Conservation (phyloP, 2,797 vertebrate species). For the Spheniscus humboldti region DNA sequence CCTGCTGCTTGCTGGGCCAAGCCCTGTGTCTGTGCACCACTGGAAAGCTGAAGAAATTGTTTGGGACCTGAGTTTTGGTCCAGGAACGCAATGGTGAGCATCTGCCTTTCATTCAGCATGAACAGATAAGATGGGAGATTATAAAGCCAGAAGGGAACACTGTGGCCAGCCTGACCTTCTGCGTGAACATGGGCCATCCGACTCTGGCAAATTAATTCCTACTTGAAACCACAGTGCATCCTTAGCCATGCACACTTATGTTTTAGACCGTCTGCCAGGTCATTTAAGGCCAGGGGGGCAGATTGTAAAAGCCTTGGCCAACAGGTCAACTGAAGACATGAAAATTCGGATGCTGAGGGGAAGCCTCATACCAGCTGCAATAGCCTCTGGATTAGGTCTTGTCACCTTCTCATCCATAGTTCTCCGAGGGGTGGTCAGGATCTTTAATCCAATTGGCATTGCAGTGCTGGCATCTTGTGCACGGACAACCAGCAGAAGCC, state of each 20-base stretch:
- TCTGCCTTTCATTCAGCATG: neutral
- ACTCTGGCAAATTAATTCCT: conserved; percentile 13
- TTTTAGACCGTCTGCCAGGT: neutral
- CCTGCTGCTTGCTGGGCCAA: neutral
- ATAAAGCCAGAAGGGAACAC: conserved; percentile 5
- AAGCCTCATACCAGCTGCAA: neutral
- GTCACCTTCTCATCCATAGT: neutral
- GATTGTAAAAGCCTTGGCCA: neutral
- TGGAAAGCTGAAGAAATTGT: neutral
- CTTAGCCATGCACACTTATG: neutral
- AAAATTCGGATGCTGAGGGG: neutral
- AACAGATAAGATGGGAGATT: conserved; percentile 11
- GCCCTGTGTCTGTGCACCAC: neutral
- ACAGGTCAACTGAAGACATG: neutral
- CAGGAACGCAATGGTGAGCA: neutral
- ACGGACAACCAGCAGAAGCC: neutral
- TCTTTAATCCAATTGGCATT: neutral
- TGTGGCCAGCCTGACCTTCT: neutral
- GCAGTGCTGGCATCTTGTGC: neutral
- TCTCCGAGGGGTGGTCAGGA: neutral
- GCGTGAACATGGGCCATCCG: neutral
- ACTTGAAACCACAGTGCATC: neutral
- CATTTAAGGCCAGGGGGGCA: neutral
- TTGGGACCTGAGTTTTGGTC: neutral
- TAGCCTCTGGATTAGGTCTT: neutral